phyloP scores from a whole-genome alignment of 2,888 invertebrate species.

The Nebria brevicollis region DNA sequence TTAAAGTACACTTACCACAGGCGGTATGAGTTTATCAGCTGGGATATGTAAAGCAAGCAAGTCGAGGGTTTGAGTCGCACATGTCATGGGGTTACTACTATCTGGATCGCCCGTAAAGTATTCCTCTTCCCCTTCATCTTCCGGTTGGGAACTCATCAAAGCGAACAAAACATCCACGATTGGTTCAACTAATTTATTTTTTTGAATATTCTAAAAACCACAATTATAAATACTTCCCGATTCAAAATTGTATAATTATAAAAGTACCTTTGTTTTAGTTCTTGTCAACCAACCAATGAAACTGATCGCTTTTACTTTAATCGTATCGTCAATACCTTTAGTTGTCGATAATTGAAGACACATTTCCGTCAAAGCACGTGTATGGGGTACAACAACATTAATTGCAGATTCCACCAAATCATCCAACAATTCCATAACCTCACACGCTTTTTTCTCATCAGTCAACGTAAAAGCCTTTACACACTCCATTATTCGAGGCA shows the following conservation, averaged over 20 bases:
- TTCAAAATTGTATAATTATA: background rate
- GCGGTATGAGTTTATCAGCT: slow-evolving; percentile 79
- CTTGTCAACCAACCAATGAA: slow-evolving; percentile 74
- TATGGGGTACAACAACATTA: slow-evolving; percentile 70
- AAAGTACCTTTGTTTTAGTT: slow-evolving; percentile 74
- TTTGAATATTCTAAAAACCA: slow-evolving; percentile 65
- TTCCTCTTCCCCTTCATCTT: slow-evolving; percentile 72
- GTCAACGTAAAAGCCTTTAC: slow-evolving; percentile 68
- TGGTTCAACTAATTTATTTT: slow-evolving; percentile 76
- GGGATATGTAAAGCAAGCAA: slow-evolving; percentile 78
- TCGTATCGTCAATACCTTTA: slow-evolving; percentile 66
- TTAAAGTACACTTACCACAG: slow-evolving; percentile 65
- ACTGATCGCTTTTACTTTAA: slow-evolving; percentile 75
- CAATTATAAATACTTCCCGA: slow-evolving; percentile 18
- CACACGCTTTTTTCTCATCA: slow-evolving; percentile 70
- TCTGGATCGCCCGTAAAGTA: slow-evolving; percentile 73
- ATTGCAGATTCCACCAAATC: slow-evolving; percentile 73
- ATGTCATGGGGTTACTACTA: slow-evolving; percentile 71
- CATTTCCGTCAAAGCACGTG: slow-evolving; percentile 72
- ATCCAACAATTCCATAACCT: slow-evolving; percentile 73
- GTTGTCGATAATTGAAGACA: slow-evolving; percentile 73
- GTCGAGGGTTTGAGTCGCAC: slow-evolving; percentile 80
- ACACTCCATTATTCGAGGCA: slow-evolving; percentile 73
- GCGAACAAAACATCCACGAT: slow-evolving; percentile 74
- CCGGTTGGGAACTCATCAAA: slow-evolving; percentile 73